These are phyloP conservation scores for Erythrocercus mccallii DNA, from an alignment of 2,113 vertebrate genomes.

Conservation along the genomic window DNA sequence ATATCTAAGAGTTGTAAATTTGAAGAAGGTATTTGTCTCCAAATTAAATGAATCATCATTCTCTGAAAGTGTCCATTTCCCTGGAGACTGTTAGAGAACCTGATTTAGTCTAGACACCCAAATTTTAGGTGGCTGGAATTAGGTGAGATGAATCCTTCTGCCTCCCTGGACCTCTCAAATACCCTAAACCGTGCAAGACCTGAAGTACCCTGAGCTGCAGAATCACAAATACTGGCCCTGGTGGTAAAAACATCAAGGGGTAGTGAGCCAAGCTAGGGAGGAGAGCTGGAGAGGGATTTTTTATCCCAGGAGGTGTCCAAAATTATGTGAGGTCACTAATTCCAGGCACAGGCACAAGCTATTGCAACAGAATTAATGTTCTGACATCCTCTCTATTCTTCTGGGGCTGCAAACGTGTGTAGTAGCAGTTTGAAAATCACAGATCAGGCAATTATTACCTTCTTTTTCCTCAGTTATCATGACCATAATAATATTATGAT, in stretches of 20 bases:
- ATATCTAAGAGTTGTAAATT: not conserved
- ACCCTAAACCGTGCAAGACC: not conserved
- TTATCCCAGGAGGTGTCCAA: not conserved
- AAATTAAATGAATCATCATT: slow-evolving; percentile 26
- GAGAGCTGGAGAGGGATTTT: not conserved
- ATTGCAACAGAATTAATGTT: not conserved
- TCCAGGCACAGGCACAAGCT: not conserved
- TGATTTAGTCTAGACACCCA: not conserved
- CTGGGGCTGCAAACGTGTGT: not conserved
- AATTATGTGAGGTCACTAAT: not conserved
- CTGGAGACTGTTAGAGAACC: not conserved
- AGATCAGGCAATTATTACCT: not conserved
- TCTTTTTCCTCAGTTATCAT: not conserved
- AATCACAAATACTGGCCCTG: not conserved
- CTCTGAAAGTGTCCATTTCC: not conserved
- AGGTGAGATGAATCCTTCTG: not conserved
- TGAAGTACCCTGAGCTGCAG: not conserved
- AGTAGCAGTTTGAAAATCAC: not conserved
- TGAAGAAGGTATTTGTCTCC: not conserved
- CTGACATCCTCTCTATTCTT: not conserved
- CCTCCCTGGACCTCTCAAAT: not conserved
- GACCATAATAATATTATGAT: not conserved
- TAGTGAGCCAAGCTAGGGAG: not conserved
- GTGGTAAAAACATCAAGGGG: not conserved
- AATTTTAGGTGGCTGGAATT: not conserved